These are phyloP conservation scores for Aphidius gifuensis DNA, from an alignment of 1,140 invertebrate genomes.

Conservation along the genomic window DNA sequence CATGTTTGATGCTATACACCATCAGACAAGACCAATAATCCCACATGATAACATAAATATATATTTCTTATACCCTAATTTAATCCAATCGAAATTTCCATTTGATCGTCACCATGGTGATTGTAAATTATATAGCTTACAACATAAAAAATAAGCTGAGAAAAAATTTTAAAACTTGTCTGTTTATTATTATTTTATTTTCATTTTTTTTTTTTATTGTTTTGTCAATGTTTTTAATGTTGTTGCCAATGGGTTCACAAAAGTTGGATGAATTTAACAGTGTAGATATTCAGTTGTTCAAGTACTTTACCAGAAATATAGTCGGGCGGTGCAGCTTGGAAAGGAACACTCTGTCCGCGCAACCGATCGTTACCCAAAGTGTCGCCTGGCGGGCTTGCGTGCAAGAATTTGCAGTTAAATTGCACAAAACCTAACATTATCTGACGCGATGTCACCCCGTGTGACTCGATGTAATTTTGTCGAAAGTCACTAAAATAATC, in stretches of 20 bases:
- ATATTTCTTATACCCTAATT: no score
- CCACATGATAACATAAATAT: no score
- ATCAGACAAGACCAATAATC: no score
- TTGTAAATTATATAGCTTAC: no score
- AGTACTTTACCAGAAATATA: slow-evolving; percentile 3
- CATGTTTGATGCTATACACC: no score
- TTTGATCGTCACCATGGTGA: no score
- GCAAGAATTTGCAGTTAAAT: slow-evolving; percentile 43
- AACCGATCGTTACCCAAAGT: slow-evolving; percentile 50
- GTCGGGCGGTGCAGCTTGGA: slow-evolving; percentile 6
- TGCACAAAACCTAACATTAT: slow-evolving; percentile 33
- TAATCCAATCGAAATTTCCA: no score
- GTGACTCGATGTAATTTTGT: slow-evolving; percentile 44
- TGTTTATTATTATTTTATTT: no score
- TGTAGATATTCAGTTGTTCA: neutral
- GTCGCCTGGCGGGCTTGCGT: slow-evolving; percentile 54
- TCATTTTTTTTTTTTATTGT: neutral
- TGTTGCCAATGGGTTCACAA: neutral
- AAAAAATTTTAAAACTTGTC: no score
- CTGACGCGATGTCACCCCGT: slow-evolving; percentile 46
- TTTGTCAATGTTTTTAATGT: neutral
- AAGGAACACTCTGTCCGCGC: slow-evolving; percentile 22
- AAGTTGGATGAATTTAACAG: no score
- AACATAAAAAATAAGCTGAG: no score
- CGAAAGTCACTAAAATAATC: slow-evolving; percentile 36